Conservation (phyloP, 2,888 invertebrate genomes). For the Drosophila silvestris region DNA sequence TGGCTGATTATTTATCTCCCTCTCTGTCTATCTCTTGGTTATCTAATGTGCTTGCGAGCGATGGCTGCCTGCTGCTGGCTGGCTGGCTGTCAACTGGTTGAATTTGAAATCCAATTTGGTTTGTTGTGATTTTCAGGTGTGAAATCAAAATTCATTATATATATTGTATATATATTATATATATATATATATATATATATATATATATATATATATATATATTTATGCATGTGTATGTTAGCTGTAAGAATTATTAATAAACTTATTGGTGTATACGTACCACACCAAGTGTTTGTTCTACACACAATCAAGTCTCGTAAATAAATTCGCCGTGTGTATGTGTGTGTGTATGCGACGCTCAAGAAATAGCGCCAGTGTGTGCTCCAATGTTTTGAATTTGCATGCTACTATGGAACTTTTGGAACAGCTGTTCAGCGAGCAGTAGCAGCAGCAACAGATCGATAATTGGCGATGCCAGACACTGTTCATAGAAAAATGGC, state of each 20-base stretch:
- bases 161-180: slow-evolving; percentile 2
- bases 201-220: slow-evolving; percentile 2
- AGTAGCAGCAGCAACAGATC: not conserved
- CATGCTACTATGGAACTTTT: slow-evolving; percentile 7
- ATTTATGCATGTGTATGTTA: slow-evolving; percentile 7
- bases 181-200: not conserved
- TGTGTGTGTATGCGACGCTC: slow-evolving; percentile 14
- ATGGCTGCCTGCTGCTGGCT: slow-evolving; percentile 10
- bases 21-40: slow-evolving; percentile 26
- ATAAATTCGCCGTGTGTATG: slow-evolving; percentile 32
- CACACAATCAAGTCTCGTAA: slow-evolving; percentile 24
- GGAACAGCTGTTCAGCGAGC: slow-evolving; percentile 32
- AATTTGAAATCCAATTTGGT: slow-evolving; percentile 33
- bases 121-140: slow-evolving; percentile 51
- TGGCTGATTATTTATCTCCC: not conserved
- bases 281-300: slow-evolving; percentile 2
- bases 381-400: slow-evolving; percentile 55
- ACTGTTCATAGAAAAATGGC: not conserved
- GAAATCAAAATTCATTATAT: slow-evolving; percentile 35
- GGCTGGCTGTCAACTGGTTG: slow-evolving; percentile 38
- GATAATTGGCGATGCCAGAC: slow-evolving; percentile 16
- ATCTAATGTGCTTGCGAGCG: slow-evolving; percentile 42
- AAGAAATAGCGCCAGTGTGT: slow-evolving; percentile 47
- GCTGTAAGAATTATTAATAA: slow-evolving; percentile 67
- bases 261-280: slow-evolving; percentile 59